These are phyloP conservation scores for Epizoanthus rinbou DNA, from an alignment of 92 coral and sea anemone species.

Conservation along the genomic window DNA sequence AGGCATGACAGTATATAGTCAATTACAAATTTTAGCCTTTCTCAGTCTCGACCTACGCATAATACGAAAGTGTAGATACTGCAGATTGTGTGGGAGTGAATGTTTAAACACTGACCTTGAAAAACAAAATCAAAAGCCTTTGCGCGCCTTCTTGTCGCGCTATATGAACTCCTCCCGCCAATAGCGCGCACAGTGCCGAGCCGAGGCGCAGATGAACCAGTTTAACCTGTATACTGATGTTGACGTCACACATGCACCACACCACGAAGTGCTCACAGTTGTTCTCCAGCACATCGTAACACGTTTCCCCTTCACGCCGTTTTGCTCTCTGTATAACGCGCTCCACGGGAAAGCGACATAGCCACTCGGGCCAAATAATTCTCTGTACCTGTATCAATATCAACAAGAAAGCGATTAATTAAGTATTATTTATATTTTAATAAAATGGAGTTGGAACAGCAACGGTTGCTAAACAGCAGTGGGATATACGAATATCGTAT, in stretches of 20 bases:
- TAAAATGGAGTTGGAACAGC: too few species aligned
- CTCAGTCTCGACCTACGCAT: too few species aligned
- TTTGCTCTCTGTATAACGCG: constrained; percentile 39
- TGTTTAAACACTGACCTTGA: constrained; percentile 3
- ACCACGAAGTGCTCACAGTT: constrained; percentile 48
- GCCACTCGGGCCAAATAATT: constrained; percentile 47
- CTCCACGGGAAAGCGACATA: constrained; percentile 38
- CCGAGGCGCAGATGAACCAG: not conserved
- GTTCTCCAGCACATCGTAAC: constrained; percentile 19
- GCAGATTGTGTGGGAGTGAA: too few species aligned
- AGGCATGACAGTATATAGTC: too few species aligned
- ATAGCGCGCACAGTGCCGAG: constrained; percentile 23
- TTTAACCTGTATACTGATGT: constrained; percentile 25
- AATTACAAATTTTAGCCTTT: too few species aligned
- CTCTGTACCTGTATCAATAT: constrained; percentile 33
- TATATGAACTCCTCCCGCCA: constrained; percentile 36
- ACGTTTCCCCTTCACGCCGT: constrained; percentile 29
- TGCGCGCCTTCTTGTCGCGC: constrained; percentile 31
- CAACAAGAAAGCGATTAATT: not conserved
- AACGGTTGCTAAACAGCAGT: too few species aligned
- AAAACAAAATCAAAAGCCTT: constrained; percentile 12
- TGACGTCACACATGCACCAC: constrained; percentile 48
- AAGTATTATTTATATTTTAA: too few species aligned
- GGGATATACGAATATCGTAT: too few species aligned
- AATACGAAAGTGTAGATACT: too few species aligned